These are phyloP conservation scores for Virgularia gustaviana DNA, from an alignment of 92 coral and sea anemone species.

Conservation along the genomic window DNA sequence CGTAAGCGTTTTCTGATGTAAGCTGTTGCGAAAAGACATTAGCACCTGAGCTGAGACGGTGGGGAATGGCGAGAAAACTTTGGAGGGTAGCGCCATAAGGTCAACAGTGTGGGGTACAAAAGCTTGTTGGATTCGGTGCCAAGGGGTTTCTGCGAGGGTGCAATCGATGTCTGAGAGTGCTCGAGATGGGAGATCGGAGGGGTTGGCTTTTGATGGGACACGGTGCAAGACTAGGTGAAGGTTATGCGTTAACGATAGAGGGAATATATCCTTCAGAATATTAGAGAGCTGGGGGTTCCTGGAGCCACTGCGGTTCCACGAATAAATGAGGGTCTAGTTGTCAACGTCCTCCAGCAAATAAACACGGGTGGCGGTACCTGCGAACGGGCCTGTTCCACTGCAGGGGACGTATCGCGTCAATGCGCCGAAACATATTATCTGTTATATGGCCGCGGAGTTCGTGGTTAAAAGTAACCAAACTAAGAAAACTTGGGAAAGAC, in stretches of 20 bases:
- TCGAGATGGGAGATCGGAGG: background rate
- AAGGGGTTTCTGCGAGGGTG: too few relatives aligned
- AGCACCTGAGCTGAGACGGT: background rate
- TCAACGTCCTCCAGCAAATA: background rate
- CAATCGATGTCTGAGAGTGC: too few relatives aligned
- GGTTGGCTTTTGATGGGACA: constrained; percentile 9
- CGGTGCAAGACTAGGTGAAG: background rate
- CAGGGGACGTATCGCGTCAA: too few relatives aligned
- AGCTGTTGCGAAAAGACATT: constrained; percentile 37
- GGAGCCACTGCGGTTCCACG: background rate
- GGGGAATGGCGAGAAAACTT: constrained; percentile 11
- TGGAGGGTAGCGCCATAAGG: constrained; percentile 21
- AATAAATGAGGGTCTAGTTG: background rate
- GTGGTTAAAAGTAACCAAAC: too few relatives aligned
- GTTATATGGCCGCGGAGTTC: too few relatives aligned
- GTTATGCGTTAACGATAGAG: background rate
- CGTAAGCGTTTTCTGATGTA: constrained; percentile 41
- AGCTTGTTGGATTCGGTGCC: too few relatives aligned
- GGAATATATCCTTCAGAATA: constrained; percentile 10
- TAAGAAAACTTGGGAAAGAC: too few relatives aligned
- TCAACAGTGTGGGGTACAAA: background rate
- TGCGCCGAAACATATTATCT: too few relatives aligned
- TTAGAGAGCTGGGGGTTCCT: background rate
- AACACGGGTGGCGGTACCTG: too few relatives aligned
- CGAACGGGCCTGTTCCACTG: too few relatives aligned